Conservation (phyloP, 2,113 vertebrate species). For the Pelvicachromis taeniatus region DNA sequence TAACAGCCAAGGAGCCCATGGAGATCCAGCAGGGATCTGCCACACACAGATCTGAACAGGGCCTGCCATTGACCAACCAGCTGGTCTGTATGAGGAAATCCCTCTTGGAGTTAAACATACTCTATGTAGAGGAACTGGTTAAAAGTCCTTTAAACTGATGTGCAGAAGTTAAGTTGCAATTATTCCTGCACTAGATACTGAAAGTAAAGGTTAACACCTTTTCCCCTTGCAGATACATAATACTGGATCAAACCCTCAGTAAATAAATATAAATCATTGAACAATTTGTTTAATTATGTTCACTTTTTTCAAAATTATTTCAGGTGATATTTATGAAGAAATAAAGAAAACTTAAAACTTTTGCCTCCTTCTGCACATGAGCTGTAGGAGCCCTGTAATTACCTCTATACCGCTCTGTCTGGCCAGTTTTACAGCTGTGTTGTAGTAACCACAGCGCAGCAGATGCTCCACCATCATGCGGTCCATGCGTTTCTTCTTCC, state of each 20-base stretch:
- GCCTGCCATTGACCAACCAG: background rate
- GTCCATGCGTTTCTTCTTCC: slow-evolving; percentile 99
- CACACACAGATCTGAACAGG: background rate
- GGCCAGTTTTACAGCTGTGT: slow-evolving; percentile 93
- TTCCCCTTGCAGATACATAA: background rate
- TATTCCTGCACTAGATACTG: background rate
- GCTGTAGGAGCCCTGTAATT: background rate
- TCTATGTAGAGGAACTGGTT: background rate
- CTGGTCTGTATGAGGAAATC: background rate
- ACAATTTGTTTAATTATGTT: background rate
- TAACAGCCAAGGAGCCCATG: background rate
- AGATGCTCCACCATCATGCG: slow-evolving; percentile 99
- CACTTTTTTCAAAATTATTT: rapidly evolving
- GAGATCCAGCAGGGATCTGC: background rate
- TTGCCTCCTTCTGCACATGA: background rate
- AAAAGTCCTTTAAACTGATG: background rate
- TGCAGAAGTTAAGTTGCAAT: background rate
- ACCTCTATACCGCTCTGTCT: slow-evolving; percentile 97
- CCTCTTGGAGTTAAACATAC: background rate
- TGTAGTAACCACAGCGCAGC: slow-evolving; percentile 96
- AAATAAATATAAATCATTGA: background rate
- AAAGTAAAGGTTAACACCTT: background rate
- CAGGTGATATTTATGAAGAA: background rate
- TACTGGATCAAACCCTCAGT: background rate
- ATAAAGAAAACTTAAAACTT: background rate